These are phyloP conservation scores for Anthophora plumipes DNA, from an alignment of 2,888 invertebrate genomes.

Conservation along the genomic window DNA sequence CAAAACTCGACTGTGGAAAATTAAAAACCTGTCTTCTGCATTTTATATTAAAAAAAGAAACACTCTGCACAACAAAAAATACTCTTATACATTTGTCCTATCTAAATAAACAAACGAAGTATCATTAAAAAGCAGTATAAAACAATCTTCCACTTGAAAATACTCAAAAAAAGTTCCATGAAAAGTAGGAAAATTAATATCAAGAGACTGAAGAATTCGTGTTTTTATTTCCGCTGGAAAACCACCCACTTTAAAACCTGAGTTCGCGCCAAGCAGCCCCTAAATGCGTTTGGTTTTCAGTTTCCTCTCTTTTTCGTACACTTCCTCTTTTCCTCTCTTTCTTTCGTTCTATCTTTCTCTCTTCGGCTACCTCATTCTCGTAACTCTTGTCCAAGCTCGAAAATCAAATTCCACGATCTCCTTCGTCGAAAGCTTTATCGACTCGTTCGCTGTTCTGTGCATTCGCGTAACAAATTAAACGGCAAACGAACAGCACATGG, in stretches of 20 bases:
- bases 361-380: background rate
- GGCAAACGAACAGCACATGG: slow-evolving; percentile 26
- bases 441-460: slow-evolving; percentile 1
- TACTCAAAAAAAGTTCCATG: background rate
- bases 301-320: background rate
- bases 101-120: too few species aligned
- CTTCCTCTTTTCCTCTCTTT: too few species aligned
- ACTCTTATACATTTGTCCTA: too few species aligned
- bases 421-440: slow-evolving; percentile 38
- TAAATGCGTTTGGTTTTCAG: background rate
- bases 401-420: slow-evolving; percentile 34
- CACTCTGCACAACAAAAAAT: too few species aligned
- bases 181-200: background rate
- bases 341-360: background rate
- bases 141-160: background rate
- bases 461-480: slow-evolving; percentile 40
- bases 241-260: background rate
- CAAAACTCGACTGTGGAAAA: too few species aligned
- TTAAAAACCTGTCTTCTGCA: too few species aligned
- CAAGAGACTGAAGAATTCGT: background rate
- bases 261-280: background rate
- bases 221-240: background rate
- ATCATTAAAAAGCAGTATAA: background rate
- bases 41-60: too few species aligned
- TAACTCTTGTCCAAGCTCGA: background rate